Base-by-base conservation (phyloP, 2,797 vertebrate species). In the Sebastes cheni region DNA sequence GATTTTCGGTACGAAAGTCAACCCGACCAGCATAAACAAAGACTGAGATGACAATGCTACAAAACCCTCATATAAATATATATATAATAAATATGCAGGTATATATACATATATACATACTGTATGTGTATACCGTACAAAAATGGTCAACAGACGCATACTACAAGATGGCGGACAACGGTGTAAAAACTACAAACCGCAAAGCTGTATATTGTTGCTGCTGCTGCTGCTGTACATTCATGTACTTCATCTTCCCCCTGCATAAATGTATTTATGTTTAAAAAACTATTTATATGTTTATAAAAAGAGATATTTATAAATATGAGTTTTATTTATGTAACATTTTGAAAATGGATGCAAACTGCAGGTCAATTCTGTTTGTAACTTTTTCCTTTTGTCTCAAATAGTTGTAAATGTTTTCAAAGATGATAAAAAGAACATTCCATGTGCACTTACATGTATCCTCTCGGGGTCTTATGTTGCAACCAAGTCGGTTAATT, bases 231-330 rank as follows among this genome's bases (percentile, higher is more conserved):
- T 98, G 98, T 98, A 98, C 96, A 97, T 97, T 97, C 96, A 96
- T 97, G 97, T 98, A 97, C 94, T 94, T 95, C 94, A 95, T 95
- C 93, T 95, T 95, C 95, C 95, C 90, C 96, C 95, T 96, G 96
- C 98, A 97, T 98, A 97, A 97, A 98, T 99, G 97, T 99, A 99
- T 99, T 99, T 99, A 99, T 99, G 98, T 99, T 99, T 96, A 94
- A 97, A 97, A 98, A 98, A 97, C 97, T 99, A 99, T 99, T 99
- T 99, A 99, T 99, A 99, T 99, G 98, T 99, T 99, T 99, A 99
- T 99, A 98, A 98, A 95, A 96, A 99, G 97, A 99, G 97, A 97
- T 99, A 99, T 99, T 99, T 99, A 99, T 99, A 98, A 99, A 97
- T 96, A 94, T 95, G 93, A 96, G 95, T 97, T 97, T 97, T 99